Base-by-base conservation (phyloP, 2,888 invertebrate genomes). In the Aelia acuminata region DNA sequence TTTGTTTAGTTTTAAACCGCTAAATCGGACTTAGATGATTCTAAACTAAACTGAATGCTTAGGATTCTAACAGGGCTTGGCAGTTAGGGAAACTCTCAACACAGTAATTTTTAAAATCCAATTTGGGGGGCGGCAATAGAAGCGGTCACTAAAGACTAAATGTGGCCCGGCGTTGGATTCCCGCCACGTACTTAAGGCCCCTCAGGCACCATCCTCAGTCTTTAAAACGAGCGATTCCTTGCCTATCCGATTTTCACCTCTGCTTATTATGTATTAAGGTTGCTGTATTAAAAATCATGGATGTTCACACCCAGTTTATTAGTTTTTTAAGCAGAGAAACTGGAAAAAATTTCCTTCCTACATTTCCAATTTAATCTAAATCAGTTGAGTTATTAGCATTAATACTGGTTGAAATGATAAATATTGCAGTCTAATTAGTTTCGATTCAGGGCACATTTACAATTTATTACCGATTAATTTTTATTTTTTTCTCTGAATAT, bases 51-150 rank as follows among this genome's bases (percentile, higher is more conserved):
- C n/a, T 43, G 43, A 80, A 80, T 80, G n/a, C 80, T 80, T 80
- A 80, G 43, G 80, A 80, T 80, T 80, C 80, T 80, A 80, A 80
- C 18, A 11, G 75, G 75, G 13, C 11, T 80, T 43, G 43, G 22
- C 80, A 43, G 43, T 80, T 80, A 39, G n/a, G 15, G 80, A 43
- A 43, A 80, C 43, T 47, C 80, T n/a, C 39, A 80, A 80, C 43
- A 80, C 80, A 80, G 80, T 80, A 80, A 80, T 80, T 80, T 80
- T 80, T 80, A 80, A 80, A 80, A 80, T 80, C 80, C 80, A 80
- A 80, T 80, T 80, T 47, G n/a, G 43, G 80, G 43, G 3, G 13
- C 22, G 22, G 80, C 80, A 80, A 47, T 80, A 43, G 80, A 80
- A 80, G 80, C 80, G 80, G 80, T 47, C 80, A 47, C 80, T 80